A percentile compares a stretch with the other conserved stretches of the same genome.
Conservation (phyloP, 2,888 invertebrate species). For the Carterocephalus palaemon region DNA sequence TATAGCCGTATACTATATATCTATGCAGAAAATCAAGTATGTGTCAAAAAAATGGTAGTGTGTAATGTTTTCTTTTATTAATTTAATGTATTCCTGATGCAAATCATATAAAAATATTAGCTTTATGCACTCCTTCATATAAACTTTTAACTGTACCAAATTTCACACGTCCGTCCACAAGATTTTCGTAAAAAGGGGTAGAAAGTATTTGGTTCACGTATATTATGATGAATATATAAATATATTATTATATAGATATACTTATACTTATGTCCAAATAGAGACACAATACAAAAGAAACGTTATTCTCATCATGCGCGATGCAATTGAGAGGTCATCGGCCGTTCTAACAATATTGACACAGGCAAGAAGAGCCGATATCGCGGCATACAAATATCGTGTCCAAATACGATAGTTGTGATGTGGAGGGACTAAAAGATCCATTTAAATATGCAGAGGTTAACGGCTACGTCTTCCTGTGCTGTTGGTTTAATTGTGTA, state of each 20-base stretch:
- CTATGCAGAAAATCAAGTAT: too few relatives aligned
- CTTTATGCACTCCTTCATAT: too few relatives aligned
- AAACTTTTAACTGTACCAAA: too few relatives aligned
- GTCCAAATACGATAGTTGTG: conserved; percentile 58
- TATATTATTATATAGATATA: neutral
- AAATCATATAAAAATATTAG: too few relatives aligned
- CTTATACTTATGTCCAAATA: conserved; percentile 19
- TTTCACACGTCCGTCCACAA: too few relatives aligned
- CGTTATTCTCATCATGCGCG: conserved; percentile 44
- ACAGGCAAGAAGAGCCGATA: conserved; percentile 58
- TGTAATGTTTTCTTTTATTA: too few relatives aligned
- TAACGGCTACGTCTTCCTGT: conserved; percentile 25
- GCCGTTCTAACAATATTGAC: conserved; percentile 67
- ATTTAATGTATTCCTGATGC: too few relatives aligned
- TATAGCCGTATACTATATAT: too few relatives aligned
- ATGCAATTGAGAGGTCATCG: conserved; percentile 56
- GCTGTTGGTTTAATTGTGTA: conserved; percentile 22
- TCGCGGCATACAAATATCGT: conserved; percentile 62
- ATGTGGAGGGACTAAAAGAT: conserved; percentile 32
- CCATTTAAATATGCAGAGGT: conserved; percentile 26
- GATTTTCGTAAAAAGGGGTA: too few relatives aligned
- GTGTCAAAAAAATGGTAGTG: too few relatives aligned
- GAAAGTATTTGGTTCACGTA: too few relatives aligned
- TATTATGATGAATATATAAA: neutral
- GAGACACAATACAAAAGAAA: conserved; percentile 27